These are phyloP conservation scores for Eupelmus urozonus DNA, from an alignment of 2,888 invertebrate species.

Conservation along the genomic window DNA sequence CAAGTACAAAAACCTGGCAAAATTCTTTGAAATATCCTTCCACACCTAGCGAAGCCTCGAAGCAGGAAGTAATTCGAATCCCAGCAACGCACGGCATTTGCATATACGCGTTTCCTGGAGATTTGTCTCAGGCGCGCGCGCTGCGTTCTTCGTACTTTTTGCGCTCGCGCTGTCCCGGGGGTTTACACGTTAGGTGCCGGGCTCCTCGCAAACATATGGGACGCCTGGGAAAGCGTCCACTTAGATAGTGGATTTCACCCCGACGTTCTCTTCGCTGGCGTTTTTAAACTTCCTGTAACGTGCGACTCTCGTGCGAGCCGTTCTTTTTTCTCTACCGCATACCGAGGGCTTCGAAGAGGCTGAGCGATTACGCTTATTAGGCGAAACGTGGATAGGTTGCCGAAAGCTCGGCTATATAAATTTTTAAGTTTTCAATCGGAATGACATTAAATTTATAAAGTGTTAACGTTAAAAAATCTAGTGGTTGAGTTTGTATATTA, in stretches of 20 bases:
- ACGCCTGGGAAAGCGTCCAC: constrained; percentile 68
- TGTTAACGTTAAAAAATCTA: no score
- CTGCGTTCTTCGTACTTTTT: constrained; percentile 57
- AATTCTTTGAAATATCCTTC: neutral
- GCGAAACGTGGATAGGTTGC: neutral
- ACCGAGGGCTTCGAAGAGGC: neutral
- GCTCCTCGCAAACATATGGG: constrained; percentile 68
- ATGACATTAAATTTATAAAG: no score
- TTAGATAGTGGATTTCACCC: constrained; percentile 69
- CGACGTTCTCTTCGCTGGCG: constrained; percentile 42
- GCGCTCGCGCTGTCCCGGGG: constrained; percentile 59
- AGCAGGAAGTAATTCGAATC: constrained; percentile 29
- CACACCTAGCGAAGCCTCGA: neutral
- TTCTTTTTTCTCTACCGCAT: neutral
- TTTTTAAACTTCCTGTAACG: no score
- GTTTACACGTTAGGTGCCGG: constrained; percentile 65
- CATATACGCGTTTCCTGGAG: constrained; percentile 25
- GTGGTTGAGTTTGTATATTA: no score
- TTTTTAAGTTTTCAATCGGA: no score
- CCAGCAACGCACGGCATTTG: constrained; percentile 47
- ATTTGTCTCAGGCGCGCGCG: constrained; percentile 61
- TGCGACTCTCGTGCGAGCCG: no score
- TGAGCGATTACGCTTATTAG: constrained; percentile 28
- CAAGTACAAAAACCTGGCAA: neutral
- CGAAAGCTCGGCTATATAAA: neutral